Conservation (phyloP, 2,113 vertebrate species). For the Neofelis nebulosa region DNA sequence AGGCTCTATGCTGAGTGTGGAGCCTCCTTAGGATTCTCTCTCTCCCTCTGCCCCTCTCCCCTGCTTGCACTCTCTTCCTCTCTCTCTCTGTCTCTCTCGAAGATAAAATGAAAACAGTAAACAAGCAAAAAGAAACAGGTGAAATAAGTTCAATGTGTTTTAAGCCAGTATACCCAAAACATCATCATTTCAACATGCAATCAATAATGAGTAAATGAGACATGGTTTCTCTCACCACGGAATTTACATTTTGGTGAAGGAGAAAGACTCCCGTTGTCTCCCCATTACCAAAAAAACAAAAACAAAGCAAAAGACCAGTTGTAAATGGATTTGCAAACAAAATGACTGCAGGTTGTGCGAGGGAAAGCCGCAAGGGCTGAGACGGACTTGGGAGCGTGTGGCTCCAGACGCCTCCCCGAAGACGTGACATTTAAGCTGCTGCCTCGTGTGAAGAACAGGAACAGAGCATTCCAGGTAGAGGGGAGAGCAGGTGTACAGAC, state of each 20-base stretch:
- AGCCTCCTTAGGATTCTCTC: too few species aligned
- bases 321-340: neutral
- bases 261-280: neutral
- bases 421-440: neutral
- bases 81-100: too few species aligned
- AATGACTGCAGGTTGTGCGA: neutral
- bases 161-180: neutral
- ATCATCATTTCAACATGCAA: neutral
- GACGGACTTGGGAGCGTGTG: fast-evolving
- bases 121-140: neutral
- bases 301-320: too few species aligned
- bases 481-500: neutral
- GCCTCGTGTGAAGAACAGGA: neutral
- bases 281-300: fast-evolving
- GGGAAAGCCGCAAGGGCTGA: neutral
- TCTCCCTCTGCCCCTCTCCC: too few species aligned
- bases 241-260: neutral
- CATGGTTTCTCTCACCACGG: neutral
- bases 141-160: neutral
- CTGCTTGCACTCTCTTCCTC: too few species aligned
- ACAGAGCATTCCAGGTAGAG: neutral
- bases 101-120: neutral
- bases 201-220: neutral
- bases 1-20: too few species aligned
- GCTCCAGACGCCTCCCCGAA: neutral